Base-by-base conservation (phyloP, 2,888 invertebrate genomes). In the Melieria crassipennis region DNA sequence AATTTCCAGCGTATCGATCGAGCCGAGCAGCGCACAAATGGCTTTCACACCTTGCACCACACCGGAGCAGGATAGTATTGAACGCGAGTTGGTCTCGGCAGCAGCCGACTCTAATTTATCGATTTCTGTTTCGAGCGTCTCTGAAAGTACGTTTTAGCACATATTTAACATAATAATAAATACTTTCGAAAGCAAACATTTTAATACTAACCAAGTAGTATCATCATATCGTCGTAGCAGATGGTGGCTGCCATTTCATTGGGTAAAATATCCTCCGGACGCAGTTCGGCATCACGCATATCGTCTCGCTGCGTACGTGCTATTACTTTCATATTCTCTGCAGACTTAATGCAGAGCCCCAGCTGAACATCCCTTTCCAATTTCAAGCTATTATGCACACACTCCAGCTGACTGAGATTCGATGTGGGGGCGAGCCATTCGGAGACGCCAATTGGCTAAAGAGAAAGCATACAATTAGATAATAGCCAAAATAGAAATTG, bases 41-140 rank as follows among this genome's bases (percentile, higher is more conserved):
- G 96, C 96, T 87, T 98, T 98, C 1, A 97, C 94, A 0, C 96
- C 94, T 85, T 98, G 97, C 60, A 93, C 91, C 61, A 97, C 93
- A 5, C 93, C 90, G n/a, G 90, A 90, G 43, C 92, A 90, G 79
- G 91, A 91, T 16, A 92, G 76, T 55, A 85, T 88, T 0, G 88
- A 87, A 47, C 89, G 88, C 3, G 86, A 81, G 72, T 89, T 89
- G 72, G 87, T 88, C 65, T 91, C 91, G 57, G 89, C 85, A 0
- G 91, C 91, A 43, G 91, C 90, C 4, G 90, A 90, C 79, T 93
- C 90, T 0, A 94, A 89, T 68, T 93, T 92, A 71, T 93, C 92
- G 80, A 95, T 89, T 88, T 95, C 95, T 75, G 91, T 92, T 85
- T 95, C 94, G 2, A 95, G 87, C 0, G 94, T 95, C 87, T 95